Evolutionary conservation across 1,140 invertebrate genomes (phyloP).

Genomic region (Bombus vancouverensis): DNA sequence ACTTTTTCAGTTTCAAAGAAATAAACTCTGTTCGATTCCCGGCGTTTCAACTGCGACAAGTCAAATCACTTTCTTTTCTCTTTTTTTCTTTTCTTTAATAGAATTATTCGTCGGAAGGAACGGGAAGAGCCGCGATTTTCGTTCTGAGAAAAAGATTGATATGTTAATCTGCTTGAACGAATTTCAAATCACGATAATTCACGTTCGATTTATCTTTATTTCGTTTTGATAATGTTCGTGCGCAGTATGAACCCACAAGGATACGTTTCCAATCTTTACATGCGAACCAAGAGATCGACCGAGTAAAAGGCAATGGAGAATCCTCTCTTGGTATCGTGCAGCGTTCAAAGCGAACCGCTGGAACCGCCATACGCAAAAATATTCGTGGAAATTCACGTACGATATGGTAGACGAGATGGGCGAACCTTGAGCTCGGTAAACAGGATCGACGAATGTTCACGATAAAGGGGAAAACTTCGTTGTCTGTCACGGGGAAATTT

Average conservation of each 20-base stretch:
- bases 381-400: not conserved
- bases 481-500: slow-evolving; percentile 2
- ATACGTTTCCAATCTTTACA: too few relatives aligned
- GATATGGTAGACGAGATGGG: not conserved
- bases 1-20: not conserved
- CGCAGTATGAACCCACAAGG: too few relatives aligned
- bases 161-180: slow-evolving; percentile 37
- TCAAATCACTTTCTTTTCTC: not conserved
- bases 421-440: not conserved
- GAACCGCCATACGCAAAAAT: too few relatives aligned
- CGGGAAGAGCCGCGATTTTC: not conserved
- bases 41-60: not conserved
- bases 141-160: slow-evolving; percentile 17
- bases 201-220: not conserved
- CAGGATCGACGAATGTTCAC: not conserved
- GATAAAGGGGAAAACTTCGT: slow-evolving; percentile 22
- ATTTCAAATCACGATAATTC: not conserved
- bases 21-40: not conserved
- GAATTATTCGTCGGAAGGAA: not conserved
- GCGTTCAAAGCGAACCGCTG: too few relatives aligned
- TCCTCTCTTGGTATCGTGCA: too few relatives aligned
- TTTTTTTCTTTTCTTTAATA: not conserved
- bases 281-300: too few relatives aligned
- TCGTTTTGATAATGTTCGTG: not conserved
- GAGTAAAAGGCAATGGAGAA: too few relatives aligned